Percentiles rank a stretch among this genome's conserved stretches.
Evolutionary conservation across 2,113 vertebrate genomes (phyloP).

Genomic region (Alexandromys fortis): DNA sequence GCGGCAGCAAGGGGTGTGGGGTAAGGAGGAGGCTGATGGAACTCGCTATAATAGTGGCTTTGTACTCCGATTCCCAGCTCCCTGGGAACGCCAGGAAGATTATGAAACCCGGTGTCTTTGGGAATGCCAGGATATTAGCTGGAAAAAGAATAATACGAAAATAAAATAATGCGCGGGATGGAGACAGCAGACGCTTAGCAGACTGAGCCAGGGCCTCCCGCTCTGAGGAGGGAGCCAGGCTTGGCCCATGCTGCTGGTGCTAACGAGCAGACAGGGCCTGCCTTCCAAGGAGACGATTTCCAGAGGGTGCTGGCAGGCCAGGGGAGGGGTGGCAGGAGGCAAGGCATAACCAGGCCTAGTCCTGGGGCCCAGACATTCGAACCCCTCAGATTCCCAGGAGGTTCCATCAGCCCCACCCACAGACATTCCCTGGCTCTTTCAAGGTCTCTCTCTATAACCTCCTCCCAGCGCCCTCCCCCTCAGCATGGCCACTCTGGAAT

Average conservation of each 20-base stretch:
- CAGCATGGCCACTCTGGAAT: neutral
- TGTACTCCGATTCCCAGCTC: slow-evolving; percentile 80
- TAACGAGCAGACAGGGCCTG: slow-evolving; percentile 77
- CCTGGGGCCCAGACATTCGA: neutral
- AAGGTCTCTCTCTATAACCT: neutral
- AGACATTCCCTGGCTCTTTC: neutral
- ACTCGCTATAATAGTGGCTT: slow-evolving; percentile 80
- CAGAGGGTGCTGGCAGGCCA: slow-evolving; percentile 68
- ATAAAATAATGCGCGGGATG: slow-evolving; percentile 76
- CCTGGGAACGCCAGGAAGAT: slow-evolving; percentile 81
- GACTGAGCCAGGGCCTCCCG: slow-evolving; percentile 79
- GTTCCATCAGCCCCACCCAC: neutral
- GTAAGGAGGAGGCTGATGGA: slow-evolving; percentile 72
- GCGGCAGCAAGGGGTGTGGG: slow-evolving; percentile 74
- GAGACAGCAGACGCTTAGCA: slow-evolving; percentile 78
- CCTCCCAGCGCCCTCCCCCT: neutral
- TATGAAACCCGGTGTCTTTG: slow-evolving; percentile 80
- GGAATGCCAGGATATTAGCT: slow-evolving; percentile 82
- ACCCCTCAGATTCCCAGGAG: neutral
- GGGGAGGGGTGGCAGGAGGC: neutral
- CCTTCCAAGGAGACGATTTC: slow-evolving; percentile 76
- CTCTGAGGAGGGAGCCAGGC: slow-evolving; percentile 79
- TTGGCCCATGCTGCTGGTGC: slow-evolving; percentile 75
- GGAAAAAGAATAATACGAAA: slow-evolving; percentile 80
- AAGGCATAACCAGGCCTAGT: neutral